Base-by-base conservation (phyloP, 2,888 invertebrate species). In the Ganaspis brasiliensis region DNA sequence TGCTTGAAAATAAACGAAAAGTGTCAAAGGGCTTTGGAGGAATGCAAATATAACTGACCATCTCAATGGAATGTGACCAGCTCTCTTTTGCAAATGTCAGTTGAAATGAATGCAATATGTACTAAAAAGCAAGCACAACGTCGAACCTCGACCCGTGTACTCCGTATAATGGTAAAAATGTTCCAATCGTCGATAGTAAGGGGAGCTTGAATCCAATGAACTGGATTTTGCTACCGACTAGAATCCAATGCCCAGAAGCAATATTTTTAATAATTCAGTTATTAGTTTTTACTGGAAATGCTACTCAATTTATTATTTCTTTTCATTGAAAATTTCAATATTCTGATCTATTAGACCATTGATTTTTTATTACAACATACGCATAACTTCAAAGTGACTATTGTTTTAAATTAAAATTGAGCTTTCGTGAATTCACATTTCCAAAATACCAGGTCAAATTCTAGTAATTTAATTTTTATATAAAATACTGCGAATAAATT, bases 101-200 rank as follows among this genome's bases (percentile, higher is more conserved):
- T 52, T 19, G 19, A 52, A 52, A 52, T 52, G 52, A 52, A 52
- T 52, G 19, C 52, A 52, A 52, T 52, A 52, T 52, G 52, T 52
- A 52, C 52, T 19, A 19, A 52, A 52, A 52, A 52, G 19, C 19
- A 52, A 19, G 19, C 52, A 52, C 19, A 5, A 52, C 16, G 52
- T 52, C 16, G 19, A 6, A 52, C 9, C 19, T 52, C 19, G 16
- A 52, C 9, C 19, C 52, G 16, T 52, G 19, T 19, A 52, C 16
- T 52, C 9, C 52, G 8, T 19, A 52, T 8, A 52, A 52, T 9
- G 19, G 16, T 19, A 16, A 52, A 52, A n/a, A 52, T 52, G 52
- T 52, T 52, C 19, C 52, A n/a, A n/a, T 52, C 19, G 52, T 52
- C 52, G 52, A 52, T 16, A 9, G 52, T 52, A 52, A 9, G 52